Conservation (phyloP, 2,113 vertebrate species). For the Leiothrix lutea region DNA sequence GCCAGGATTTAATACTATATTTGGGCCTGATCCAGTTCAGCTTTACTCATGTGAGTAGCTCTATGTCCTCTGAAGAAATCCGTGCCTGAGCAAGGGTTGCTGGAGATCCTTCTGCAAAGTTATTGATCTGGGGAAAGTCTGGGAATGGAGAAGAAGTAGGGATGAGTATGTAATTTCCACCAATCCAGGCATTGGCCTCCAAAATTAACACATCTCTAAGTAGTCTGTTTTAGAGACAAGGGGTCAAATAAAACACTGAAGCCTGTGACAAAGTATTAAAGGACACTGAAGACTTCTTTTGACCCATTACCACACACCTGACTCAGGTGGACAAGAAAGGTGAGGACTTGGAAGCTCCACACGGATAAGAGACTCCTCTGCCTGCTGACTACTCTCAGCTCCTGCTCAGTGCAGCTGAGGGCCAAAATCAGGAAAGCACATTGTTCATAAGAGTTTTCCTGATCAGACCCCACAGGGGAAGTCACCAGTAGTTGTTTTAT, state of each 20-base stretch:
- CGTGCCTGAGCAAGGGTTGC: background rate
- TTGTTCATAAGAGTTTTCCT: background rate
- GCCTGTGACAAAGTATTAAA: background rate
- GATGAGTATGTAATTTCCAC: background rate
- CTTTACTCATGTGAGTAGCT: constrained; percentile 4
- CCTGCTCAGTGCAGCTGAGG: background rate
- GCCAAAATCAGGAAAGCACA: background rate
- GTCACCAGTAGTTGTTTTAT: background rate
- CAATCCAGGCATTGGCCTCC: rapidly evolving
- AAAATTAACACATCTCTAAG: rapidly evolving
- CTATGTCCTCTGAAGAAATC: background rate
- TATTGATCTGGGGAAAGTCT: background rate
- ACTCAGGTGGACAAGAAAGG: rapidly evolving
- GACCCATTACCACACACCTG: too few species aligned
- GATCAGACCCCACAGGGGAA: background rate
- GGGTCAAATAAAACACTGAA: background rate
- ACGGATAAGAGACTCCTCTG: rapidly evolving
- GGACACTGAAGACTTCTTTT: background rate
- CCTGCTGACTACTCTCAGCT: rapidly evolving
- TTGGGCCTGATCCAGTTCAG: background rate
- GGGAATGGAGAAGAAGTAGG: background rate
- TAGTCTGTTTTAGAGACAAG: rapidly evolving
- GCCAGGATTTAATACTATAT: constrained; percentile 3
- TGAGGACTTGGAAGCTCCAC: rapidly evolving
- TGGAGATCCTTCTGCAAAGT: background rate